phyloP scores from a whole-genome alignment of 1,140 invertebrate genomes.

The Ooceraea biroi region DNA sequence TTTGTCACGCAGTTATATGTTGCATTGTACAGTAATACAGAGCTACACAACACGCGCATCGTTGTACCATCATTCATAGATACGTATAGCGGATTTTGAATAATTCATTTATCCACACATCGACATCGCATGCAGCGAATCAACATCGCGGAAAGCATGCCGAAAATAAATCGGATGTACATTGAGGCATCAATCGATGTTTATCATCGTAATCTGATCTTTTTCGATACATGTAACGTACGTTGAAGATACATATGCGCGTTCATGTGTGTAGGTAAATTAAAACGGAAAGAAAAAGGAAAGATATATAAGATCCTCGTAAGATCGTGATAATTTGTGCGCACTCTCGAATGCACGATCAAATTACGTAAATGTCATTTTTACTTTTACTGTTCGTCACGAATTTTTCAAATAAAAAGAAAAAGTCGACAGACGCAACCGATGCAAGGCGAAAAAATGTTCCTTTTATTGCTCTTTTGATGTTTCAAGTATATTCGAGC shows the following conservation, averaged over 20 bases:
- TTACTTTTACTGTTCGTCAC: slow-evolving; percentile 35
- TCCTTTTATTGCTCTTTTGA: slow-evolving; percentile 57
- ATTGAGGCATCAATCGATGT: slow-evolving; percentile 19
- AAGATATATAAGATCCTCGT: slow-evolving; percentile 23
- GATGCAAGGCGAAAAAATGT: slow-evolving; percentile 52
- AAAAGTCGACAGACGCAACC: slow-evolving; percentile 33
- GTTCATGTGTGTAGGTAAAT: slow-evolving; percentile 31
- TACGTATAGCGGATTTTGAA: slow-evolving; percentile 15
- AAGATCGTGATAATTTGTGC: slow-evolving; percentile 53
- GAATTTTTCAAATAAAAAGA: slow-evolving; percentile 24
- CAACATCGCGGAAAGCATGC: slow-evolving; percentile 12
- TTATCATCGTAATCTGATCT: slow-evolving; percentile 10
- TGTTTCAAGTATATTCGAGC: slow-evolving; percentile 54
- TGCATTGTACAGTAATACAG: slow-evolving; percentile 43
- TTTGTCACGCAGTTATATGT: slow-evolving; percentile 37
- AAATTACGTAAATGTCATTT: slow-evolving; percentile 55
- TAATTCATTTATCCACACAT: slow-evolving; percentile 18
- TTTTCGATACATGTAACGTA: slow-evolving; percentile 24
- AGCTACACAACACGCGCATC: slow-evolving; percentile 37
- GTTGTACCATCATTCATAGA: slow-evolving; percentile 1
- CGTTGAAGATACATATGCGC: slow-evolving; percentile 20
- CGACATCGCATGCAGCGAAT: slow-evolving; percentile 14
- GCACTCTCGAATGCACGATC: slow-evolving; percentile 22
- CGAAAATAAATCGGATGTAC: not conserved
- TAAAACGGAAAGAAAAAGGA: not conserved